These are phyloP conservation scores for Sisor rabdophorus DNA, from an alignment of 2,113 vertebrate genomes.

Conservation along the genomic window DNA sequence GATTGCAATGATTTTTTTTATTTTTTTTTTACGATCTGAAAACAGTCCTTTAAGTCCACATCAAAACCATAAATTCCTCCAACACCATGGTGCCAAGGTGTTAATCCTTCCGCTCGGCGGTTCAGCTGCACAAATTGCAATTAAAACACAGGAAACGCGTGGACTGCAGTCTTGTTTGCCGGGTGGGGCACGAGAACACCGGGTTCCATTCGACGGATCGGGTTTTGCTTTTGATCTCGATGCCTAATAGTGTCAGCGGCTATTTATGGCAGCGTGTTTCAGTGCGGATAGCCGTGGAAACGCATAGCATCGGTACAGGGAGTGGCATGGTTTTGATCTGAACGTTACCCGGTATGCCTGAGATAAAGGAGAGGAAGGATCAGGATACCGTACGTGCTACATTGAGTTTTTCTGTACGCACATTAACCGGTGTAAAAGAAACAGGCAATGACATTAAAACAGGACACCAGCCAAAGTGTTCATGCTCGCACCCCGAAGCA, in stretches of 20 bases:
- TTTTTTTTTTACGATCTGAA: constrained; percentile 62
- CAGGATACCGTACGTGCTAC: constrained; percentile 59
- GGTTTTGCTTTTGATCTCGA: background rate
- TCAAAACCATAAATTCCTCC: constrained; percentile 44
- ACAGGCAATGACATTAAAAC: constrained; percentile 49
- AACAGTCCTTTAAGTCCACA: constrained; percentile 49
- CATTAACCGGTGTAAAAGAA: constrained; percentile 60
- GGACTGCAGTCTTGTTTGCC: background rate
- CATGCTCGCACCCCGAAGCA: background rate
- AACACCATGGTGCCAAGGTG: constrained; percentile 44
- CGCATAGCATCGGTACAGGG: background rate
- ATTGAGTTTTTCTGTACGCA: constrained; percentile 65
- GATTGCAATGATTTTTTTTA: too few species aligned
- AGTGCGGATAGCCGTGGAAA: background rate
- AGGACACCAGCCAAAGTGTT: constrained; percentile 40
- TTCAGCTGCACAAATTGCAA: constrained; percentile 55
- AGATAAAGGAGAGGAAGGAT: constrained; percentile 28
- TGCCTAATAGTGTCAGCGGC: constrained; percentile 7
- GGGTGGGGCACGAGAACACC: background rate
- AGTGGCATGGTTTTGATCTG: constrained; percentile 40
- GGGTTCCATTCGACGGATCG: background rate
- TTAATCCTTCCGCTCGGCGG: constrained; percentile 60
- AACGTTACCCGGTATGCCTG: constrained; percentile 33
- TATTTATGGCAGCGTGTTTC: constrained; percentile 11
- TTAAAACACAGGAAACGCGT: constrained; percentile 26